phyloP scores from a whole-genome alignment of 2,797 vertebrate species.

The Falco novaeseelandiae region DNA sequence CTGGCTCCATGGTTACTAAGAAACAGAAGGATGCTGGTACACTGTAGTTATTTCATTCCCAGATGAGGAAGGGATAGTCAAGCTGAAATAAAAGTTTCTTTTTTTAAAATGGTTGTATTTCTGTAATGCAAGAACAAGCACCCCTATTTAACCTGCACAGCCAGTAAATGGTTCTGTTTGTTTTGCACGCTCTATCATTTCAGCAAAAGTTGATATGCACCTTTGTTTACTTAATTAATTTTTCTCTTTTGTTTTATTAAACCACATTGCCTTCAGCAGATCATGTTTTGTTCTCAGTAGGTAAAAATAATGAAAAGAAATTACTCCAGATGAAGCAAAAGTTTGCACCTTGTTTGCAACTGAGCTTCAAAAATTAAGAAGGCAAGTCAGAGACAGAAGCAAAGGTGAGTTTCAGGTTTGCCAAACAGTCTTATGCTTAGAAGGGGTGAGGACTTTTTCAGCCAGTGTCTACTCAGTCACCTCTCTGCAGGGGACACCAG shows the following conservation, averaged over 20 bases:
- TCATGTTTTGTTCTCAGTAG: not conserved
- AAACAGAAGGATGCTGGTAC: not conserved
- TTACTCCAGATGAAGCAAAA: not conserved
- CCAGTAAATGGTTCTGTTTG: not conserved
- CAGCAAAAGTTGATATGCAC: not conserved
- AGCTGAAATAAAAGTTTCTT: not conserved
- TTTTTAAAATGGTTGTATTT: not conserved
- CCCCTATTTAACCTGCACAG: not conserved
- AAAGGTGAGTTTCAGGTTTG: not conserved
- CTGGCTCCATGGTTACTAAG: constrained; percentile 10
- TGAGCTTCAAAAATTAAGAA: not conserved
- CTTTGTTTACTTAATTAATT: not conserved
- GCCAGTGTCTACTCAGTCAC: not conserved
- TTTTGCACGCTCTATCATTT: not conserved
- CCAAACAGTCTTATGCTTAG: not conserved
- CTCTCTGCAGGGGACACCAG: not conserved
- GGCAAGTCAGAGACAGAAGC: not conserved
- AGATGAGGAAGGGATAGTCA: not conserved
- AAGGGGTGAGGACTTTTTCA: not conserved
- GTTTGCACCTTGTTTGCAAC: not conserved
- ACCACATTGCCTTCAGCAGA: not conserved
- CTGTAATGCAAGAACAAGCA: not conserved
- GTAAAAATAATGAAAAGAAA: not conserved
- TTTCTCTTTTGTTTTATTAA: not conserved
- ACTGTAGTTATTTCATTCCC: not conserved